Evolutionary conservation across 2,888 invertebrate genomes (phyloP), one percentile per base, ranked within the genome.

Genomic region (Cerceris ruficornis): DNA sequence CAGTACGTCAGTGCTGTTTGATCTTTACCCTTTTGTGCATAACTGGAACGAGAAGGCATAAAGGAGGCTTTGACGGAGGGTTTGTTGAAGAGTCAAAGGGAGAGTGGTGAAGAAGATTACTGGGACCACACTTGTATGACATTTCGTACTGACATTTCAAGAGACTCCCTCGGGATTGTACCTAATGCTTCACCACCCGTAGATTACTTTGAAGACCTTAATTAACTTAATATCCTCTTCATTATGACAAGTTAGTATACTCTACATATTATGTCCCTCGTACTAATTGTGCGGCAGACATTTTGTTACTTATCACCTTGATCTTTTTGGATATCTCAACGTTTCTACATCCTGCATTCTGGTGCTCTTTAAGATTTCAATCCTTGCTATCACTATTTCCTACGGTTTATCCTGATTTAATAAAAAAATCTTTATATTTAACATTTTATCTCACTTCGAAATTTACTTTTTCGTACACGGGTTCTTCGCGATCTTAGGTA

Each of bases 81-180:
- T 70, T 73, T 68, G 75, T 75, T 60, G 81, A 74, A 70, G 62
- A 58, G 76, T 28, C 50, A 61, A 70, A 69, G 70, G 71, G 69
- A 55, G 62, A 60, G 60, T 69, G 64, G 65, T 14, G 66, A 55
- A 58, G 59, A 71, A 72, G 49, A 70, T 76, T 80, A 69, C 67
- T 15, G 52, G 61, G 69, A 74, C 69, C 64, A 60, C 72, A 71
- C 67, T 72, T 75, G 64, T 82, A 81, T 87, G 88, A 87, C 88
- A 88, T 88, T 88, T 88, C 72, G 69, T 81, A 71, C 74, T 87
- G 87, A 85, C 85, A 87, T 88, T 88, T 87, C 77, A 81, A 73
- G 72, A 55, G 67, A 69, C 74, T 80, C 82, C 80, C 83, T 42
- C 52, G 77, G 76, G 86, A 72, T 67, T 61, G 71, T 60, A 55